Evolutionary conservation across 2,113 vertebrate species (phyloP).

Genomic region (Chaetodon trifascialis): DNA sequence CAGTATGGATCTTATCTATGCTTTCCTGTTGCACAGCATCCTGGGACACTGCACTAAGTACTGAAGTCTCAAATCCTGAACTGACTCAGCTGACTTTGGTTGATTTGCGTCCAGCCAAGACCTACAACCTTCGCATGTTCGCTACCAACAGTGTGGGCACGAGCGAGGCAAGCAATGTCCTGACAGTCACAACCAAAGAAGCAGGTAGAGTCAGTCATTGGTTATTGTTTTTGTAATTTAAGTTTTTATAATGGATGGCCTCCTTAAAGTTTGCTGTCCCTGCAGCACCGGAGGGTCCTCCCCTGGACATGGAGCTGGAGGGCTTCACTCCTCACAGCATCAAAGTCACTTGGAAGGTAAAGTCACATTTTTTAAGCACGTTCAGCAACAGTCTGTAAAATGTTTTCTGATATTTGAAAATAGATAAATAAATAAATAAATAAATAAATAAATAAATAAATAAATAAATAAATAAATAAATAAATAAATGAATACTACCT

Average conservation of each 20-base stretch:
- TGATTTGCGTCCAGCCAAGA: conserved; percentile 68
- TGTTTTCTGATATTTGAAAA: background rate
- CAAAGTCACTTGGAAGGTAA: conserved; percentile 77
- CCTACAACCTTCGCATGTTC: conserved; percentile 76
- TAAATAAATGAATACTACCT: no score
- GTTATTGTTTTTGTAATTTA: background rate
- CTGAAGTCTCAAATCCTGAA: conserved; percentile 22
- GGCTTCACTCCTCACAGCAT: conserved; percentile 62
- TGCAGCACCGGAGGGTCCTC: conserved; percentile 74
- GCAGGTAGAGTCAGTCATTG: conserved; percentile 56
- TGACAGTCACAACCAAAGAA: conserved; percentile 73
- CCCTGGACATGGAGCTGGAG: conserved; percentile 66
- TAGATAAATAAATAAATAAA: no score
- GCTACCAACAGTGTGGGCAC: conserved; percentile 63
- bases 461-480: no score
- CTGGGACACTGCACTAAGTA: conserved; percentile 62
- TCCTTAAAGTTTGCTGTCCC: background rate
- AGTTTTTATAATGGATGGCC: background rate
- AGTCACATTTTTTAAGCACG: background rate
- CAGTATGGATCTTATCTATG: background rate
- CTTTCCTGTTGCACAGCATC: conserved; percentile 44
- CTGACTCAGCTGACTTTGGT: conserved; percentile 70
- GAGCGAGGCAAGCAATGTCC: conserved; percentile 72
- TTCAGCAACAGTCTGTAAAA: background rate
- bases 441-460: no score